Conservation (phyloP, 2,113 vertebrate genomes). For the Myiagra hebetior region DNA sequence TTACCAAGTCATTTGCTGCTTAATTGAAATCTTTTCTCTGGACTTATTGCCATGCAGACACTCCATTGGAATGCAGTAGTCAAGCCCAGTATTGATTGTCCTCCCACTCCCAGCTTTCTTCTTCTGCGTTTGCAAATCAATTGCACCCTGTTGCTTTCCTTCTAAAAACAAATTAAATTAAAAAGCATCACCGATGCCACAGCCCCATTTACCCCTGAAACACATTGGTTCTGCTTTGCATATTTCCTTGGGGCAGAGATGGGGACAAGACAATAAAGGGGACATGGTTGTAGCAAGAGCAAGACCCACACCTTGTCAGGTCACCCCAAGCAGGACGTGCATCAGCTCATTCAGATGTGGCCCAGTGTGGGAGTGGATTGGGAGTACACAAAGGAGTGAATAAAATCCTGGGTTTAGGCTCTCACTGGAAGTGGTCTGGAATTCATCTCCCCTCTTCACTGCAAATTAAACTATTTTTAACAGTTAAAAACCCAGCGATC, state of each 20-base stretch:
- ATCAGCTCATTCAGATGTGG: neutral
- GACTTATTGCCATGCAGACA: constrained; percentile 62
- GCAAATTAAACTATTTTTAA: neutral
- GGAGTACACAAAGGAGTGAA: neutral
- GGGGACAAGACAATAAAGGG: neutral
- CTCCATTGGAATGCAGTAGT: constrained; percentile 80
- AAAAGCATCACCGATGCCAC: neutral
- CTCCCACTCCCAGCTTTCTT: constrained; percentile 36
- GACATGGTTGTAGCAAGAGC: rapidly evolving
- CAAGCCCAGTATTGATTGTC: constrained; percentile 79
- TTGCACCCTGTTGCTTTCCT: constrained; percentile 61
- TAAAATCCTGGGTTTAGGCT: neutral
- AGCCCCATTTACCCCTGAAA: neutral
- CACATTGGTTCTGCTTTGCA: neutral
- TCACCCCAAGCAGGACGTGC: rapidly evolving
- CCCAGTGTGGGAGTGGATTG: neutral
- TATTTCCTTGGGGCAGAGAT: neutral
- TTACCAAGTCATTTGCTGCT: constrained; percentile 29
- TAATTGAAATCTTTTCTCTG: constrained; percentile 77
- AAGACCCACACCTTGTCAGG: neutral
- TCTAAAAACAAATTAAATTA: neutral
- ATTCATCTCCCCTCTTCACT: neutral
- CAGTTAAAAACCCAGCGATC: neutral
- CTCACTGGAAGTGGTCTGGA: neutral
- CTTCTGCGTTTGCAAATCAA: constrained; percentile 70